A percentile compares a stretch with the other conserved stretches of the same genome.
Conservation (phyloP, 1,140 invertebrate genomes). For the Drosophila eugracilis region DNA sequence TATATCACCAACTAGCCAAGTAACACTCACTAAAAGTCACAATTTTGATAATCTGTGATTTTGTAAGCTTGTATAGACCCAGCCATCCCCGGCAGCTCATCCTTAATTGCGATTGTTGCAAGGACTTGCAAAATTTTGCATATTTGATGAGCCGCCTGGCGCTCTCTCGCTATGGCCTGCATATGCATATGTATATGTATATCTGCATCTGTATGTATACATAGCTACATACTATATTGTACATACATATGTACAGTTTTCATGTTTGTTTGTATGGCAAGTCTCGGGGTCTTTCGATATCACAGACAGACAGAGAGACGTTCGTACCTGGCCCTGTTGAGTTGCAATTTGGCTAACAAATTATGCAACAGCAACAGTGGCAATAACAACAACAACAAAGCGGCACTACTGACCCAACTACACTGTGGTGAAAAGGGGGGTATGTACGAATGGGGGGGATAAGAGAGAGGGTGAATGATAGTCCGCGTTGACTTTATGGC, state of each 20-base stretch:
- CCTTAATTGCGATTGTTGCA: constrained; percentile 45
- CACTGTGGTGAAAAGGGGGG: not conserved
- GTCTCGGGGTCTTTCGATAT: constrained; percentile 27
- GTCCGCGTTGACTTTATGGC: constrained; percentile 55
- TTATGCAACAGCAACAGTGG: constrained; percentile 62
- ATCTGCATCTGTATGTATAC: constrained; percentile 13
- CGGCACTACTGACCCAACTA: constrained; percentile 69
- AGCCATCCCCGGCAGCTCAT: constrained; percentile 30
- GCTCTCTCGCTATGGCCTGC: not conserved
- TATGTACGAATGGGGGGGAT: not conserved
- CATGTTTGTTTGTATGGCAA: constrained; percentile 17
- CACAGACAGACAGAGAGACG: constrained; percentile 12
- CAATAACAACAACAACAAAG: constrained; percentile 3
- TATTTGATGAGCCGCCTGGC: constrained; percentile 68
- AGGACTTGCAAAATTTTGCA: constrained; percentile 67
- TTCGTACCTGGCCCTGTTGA: constrained; percentile 67
- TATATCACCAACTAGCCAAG: not conserved
- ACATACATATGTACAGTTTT: too few species aligned
- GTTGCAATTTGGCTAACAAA: constrained; percentile 82
- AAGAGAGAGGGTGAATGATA: not conserved
- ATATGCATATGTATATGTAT: constrained; percentile 8
- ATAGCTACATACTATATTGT: not conserved
- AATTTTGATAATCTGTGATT: constrained; percentile 14
- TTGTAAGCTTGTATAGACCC: constrained; percentile 2
- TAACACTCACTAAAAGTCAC: constrained; percentile 12